A percentile compares a stretch with the other conserved stretches of the same genome.
phyloP scores from a whole-genome alignment of 1,140 invertebrate species.

The Kradibia gibbosae region DNA sequence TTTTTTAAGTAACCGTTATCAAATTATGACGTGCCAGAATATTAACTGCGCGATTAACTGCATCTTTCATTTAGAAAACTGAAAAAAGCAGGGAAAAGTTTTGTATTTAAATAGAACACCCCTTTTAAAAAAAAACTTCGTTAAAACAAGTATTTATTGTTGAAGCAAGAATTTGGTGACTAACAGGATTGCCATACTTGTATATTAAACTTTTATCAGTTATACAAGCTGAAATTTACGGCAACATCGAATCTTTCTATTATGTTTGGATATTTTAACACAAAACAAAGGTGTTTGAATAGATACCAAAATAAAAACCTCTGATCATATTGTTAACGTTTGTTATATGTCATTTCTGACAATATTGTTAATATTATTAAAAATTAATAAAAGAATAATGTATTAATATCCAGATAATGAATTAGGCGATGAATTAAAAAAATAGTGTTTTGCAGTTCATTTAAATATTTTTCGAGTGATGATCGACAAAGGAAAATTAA shows the following conservation, averaged over 20 bases:
- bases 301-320: too few relatives aligned
- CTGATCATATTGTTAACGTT: too few relatives aligned
- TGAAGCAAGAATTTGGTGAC: not conserved
- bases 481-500: too few relatives aligned
- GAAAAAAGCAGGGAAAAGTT: not conserved
- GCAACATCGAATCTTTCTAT: not conserved
- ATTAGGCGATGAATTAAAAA: too few relatives aligned
- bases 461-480: too few relatives aligned
- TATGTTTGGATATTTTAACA: not conserved
- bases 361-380: too few relatives aligned
- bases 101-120: not conserved
- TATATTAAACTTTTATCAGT: constrained; percentile 1
- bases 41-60: not conserved
- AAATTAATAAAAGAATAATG: too few relatives aligned
- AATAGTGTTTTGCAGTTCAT: too few relatives aligned
- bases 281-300: too few relatives aligned
- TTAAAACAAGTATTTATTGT: constrained; percentile 1
- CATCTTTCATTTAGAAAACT: not conserved
- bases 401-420: too few relatives aligned
- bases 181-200: not conserved
- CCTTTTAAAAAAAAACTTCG: not conserved
- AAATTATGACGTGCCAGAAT: not conserved
- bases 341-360: too few relatives aligned
- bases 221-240: not conserved
- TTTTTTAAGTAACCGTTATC: constrained; percentile 3